Evolutionary conservation across 2,113 vertebrate genomes (phyloP).

Genomic region (Conger conger): DNA sequence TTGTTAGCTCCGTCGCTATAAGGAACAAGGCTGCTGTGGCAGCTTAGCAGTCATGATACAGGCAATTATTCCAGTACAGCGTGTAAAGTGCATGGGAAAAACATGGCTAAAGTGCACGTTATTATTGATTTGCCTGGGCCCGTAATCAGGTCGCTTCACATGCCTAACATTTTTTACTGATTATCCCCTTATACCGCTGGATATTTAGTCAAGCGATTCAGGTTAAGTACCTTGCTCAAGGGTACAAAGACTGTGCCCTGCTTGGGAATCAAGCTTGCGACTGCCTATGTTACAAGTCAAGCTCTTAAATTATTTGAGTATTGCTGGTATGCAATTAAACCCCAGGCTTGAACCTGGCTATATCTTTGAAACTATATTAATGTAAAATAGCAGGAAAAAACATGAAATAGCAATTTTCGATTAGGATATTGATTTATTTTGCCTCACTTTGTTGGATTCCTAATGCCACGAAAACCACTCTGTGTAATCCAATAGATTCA

Average conservation of each 20-base stretch:
- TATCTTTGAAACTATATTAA: conserved; percentile 33
- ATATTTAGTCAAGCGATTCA: not conserved
- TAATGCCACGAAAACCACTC: conserved; percentile 46
- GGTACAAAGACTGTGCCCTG: not conserved
- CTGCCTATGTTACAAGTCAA: not conserved
- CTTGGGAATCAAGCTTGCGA: not conserved
- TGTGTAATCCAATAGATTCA: conserved; percentile 52
- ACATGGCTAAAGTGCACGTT: not conserved
- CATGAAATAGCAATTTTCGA: conserved; percentile 56
- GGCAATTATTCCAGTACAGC: not conserved
- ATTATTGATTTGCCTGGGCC: not conserved
- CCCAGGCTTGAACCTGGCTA: conserved; percentile 32
- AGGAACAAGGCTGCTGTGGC: not conserved
- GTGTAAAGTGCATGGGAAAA: not conserved
- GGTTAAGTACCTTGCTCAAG: not conserved
- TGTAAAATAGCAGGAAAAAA: conserved; percentile 46
- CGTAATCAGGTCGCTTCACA: not conserved
- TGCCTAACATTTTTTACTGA: not conserved
- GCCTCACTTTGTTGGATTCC: conserved; percentile 53
- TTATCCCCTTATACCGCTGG: not conserved
- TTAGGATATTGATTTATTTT: conserved; percentile 61
- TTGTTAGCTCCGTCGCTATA: not conserved
- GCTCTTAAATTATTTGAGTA: not conserved
- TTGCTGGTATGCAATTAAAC: not conserved
- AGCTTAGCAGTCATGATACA: not conserved